phyloP scores from a whole-genome alignment of 2,888 invertebrate genomes.

The Agonopterix heracliana region DNA sequence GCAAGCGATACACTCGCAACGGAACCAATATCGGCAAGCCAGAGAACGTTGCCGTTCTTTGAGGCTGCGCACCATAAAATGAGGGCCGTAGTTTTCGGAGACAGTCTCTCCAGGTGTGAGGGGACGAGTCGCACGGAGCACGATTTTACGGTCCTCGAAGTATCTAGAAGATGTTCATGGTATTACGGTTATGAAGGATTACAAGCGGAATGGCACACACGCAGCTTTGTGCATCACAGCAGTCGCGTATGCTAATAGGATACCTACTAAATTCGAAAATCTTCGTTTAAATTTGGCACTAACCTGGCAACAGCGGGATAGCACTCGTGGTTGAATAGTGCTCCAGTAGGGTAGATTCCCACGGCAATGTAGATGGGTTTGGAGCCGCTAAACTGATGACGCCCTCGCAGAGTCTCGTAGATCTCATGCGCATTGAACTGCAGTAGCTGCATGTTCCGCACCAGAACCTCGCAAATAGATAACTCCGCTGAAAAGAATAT shows the following conservation, averaged over 20 bases:
- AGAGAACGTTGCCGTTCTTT: constrained; percentile 78
- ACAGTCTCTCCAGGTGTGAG: constrained; percentile 80
- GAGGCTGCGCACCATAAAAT: constrained; percentile 77
- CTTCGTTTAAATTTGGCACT: background rate
- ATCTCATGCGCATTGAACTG: constrained; percentile 93
- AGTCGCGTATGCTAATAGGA: too few relatives aligned
- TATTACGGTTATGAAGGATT: too few relatives aligned
- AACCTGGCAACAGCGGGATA: constrained; percentile 84
- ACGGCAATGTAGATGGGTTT: constrained; percentile 79
- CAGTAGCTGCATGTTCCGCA: constrained; percentile 83
- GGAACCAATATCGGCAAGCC: constrained; percentile 86
- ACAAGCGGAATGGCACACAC: too few relatives aligned
- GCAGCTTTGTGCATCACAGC: too few relatives aligned
- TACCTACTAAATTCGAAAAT: too few relatives aligned
- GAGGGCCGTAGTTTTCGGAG: constrained; percentile 90
- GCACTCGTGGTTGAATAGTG: constrained; percentile 90
- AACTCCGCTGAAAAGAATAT: constrained; percentile 37
- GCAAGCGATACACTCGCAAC: constrained; percentile 84
- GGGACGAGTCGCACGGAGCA: constrained; percentile 81
- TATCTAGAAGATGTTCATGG: constrained; percentile 63
- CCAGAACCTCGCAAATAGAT: constrained; percentile 77
- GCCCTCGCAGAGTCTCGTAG: constrained; percentile 78
- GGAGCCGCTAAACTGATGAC: constrained; percentile 69
- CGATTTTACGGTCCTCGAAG: constrained; percentile 83
- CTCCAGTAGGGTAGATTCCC: constrained; percentile 84